These are phyloP conservation scores for Bubo blakistoni DNA, from an alignment of 2,113 vertebrate genomes.

Conservation along the genomic window DNA sequence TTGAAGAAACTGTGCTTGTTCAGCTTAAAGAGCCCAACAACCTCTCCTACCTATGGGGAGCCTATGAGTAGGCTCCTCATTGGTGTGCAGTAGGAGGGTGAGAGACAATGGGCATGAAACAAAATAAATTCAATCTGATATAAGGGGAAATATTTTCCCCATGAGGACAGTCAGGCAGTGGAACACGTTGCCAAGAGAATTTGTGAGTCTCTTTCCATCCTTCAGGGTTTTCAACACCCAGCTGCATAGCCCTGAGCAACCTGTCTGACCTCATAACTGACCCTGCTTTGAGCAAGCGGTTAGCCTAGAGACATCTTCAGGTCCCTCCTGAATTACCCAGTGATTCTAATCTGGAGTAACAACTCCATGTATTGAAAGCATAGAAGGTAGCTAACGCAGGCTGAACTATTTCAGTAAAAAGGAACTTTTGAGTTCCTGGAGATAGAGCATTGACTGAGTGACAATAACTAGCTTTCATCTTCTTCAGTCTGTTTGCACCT, in stretches of 20 bases:
- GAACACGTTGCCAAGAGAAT: not conserved
- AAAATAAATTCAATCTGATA: not conserved
- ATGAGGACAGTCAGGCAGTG: not conserved
- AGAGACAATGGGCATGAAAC: not conserved
- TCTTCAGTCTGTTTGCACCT: not conserved
- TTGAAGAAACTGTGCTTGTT: not conserved
- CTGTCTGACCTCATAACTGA: not conserved
- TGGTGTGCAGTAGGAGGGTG: not conserved
- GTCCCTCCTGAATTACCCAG: not conserved
- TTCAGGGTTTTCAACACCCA: not conserved
- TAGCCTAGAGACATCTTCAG: not conserved
- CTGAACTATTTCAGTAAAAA: not conserved
- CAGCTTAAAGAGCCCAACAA: not conserved
- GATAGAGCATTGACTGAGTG: not conserved
- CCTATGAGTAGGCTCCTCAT: not conserved
- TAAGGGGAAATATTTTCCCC: not conserved
- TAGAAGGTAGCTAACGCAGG: not conserved
- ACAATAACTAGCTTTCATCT: not conserved
- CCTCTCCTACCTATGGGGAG: not conserved
- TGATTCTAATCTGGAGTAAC: not conserved
- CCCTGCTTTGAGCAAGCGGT: not conserved
- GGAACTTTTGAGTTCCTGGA: not conserved
- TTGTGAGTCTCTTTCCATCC: not conserved
- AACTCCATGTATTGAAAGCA: not conserved
- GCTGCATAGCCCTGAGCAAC: not conserved